These are phyloP conservation scores for Rhabdornis inornatus DNA, from an alignment of 2,113 vertebrate species.

Conservation along the genomic window DNA sequence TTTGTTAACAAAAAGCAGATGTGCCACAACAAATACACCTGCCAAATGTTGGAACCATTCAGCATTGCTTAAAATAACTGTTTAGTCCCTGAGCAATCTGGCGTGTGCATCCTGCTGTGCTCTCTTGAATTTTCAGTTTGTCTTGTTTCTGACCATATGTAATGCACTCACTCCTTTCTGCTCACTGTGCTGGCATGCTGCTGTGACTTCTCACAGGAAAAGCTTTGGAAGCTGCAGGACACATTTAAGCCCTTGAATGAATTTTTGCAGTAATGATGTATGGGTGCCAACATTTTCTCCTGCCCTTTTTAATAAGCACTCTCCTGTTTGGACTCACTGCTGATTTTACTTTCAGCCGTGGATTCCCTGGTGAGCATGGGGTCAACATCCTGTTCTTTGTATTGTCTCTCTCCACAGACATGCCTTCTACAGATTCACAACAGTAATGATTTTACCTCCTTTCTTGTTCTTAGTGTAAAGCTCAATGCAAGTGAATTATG, in stretches of 20 bases:
- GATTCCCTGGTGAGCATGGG: not conserved
- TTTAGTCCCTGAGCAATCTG: not conserved
- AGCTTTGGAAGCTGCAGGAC: slow-evolving; percentile 19
- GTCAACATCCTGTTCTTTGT: not conserved
- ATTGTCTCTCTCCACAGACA: not conserved
- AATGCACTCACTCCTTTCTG: not conserved
- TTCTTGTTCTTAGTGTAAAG: not conserved
- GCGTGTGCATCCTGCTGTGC: accelerated
- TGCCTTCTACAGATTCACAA: not conserved
- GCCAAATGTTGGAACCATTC: not conserved
- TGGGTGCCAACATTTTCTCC: not conserved
- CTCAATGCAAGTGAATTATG: not conserved
- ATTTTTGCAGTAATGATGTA: not conserved
- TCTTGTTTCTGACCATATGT: not conserved
- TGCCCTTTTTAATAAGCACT: slow-evolving; percentile 34
- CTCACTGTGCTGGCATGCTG: not conserved
- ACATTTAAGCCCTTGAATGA: slow-evolving; percentile 9
- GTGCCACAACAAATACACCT: not conserved
- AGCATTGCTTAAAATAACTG: not conserved
- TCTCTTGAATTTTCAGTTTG: slow-evolving; percentile 10
- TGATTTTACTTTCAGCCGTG: slow-evolving; percentile 43
- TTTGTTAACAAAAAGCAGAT: slow-evolving; percentile 11
- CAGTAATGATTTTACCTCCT: not conserved
- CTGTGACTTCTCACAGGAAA: slow-evolving; percentile 15
- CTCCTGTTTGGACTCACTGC: slow-evolving; percentile 2